These are phyloP conservation scores for Reticulitermes speratus DNA, from an alignment of 1,140 invertebrate species.

Conservation along the genomic window DNA sequence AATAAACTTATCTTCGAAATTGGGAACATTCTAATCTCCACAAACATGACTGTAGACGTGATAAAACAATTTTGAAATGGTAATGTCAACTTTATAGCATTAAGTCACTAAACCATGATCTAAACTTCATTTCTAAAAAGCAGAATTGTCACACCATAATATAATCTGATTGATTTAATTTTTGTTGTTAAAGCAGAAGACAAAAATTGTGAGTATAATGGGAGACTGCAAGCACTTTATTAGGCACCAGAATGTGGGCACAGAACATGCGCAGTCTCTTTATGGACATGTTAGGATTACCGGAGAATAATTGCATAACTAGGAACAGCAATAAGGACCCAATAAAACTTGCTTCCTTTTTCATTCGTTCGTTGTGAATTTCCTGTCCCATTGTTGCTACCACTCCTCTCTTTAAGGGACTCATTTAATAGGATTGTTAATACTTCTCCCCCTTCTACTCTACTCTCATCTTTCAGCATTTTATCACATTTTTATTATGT, in stretches of 20 bases:
- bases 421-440: neutral
- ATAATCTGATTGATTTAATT: neutral
- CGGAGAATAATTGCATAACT: neutral
- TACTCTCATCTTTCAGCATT: neutral
- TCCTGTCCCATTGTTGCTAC: neutral
- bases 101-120: too few relatives aligned
- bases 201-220: neutral
- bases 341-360: neutral
- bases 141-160: too few relatives aligned
- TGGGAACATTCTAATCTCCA: too few relatives aligned
- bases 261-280: neutral
- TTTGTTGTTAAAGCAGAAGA: neutral
- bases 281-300: neutral
- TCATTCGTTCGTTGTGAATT: neutral
- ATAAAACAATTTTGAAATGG: too few relatives aligned
- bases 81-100: too few relatives aligned
- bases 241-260: neutral
- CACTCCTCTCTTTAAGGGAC: neutral
- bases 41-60: too few relatives aligned
- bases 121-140: too few relatives aligned
- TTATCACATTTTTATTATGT: conserved; percentile 11
- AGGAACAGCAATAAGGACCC: neutral
- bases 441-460: neutral
- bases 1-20: too few relatives aligned
- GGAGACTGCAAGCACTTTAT: neutral